Conservation (phyloP, 2,113 vertebrate genomes). For the Theropithecus gelada region DNA sequence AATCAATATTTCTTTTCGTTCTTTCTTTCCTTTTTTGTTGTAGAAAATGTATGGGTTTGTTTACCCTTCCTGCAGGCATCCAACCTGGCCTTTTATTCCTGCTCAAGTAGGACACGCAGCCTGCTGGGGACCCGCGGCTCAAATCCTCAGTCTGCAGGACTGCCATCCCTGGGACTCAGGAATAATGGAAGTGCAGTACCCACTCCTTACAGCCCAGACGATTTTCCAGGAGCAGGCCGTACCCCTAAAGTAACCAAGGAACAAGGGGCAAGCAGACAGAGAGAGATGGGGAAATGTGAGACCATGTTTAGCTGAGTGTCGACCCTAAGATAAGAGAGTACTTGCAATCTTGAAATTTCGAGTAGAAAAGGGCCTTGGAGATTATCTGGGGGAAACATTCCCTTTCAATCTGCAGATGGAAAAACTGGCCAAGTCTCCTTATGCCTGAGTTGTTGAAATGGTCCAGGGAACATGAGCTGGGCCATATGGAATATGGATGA, state of each 20-base stretch:
- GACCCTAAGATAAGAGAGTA: background rate
- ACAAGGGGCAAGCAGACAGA: background rate
- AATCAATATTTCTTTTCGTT: conserved; percentile 81
- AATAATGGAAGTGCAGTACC: conserved; percentile 8
- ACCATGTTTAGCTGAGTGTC: background rate
- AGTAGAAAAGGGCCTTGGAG: background rate
- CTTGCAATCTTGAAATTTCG: background rate
- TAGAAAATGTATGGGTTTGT: conserved; percentile 65
- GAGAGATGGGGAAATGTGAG: background rate
- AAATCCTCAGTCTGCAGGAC: conserved; percentile 39
- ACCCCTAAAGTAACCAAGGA: conserved; percentile 35
- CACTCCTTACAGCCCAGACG: conserved; percentile 3
- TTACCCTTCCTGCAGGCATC: conserved; percentile 72
- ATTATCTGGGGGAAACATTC: background rate
- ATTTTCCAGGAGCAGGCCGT: background rate
- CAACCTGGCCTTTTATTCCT: conserved; percentile 63
- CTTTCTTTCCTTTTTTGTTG: conserved; percentile 44
- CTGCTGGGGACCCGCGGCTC: conserved; percentile 49
- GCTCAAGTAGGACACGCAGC: background rate
- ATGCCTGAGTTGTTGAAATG: background rate
- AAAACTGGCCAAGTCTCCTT: background rate
- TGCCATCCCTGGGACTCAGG: background rate
- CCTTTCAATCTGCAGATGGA: background rate
- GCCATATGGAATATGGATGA: background rate
- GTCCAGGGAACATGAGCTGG: background rate